phyloP scores from a whole-genome alignment of 2,888 invertebrate genomes.

The Drosophila macrothrix region DNA sequence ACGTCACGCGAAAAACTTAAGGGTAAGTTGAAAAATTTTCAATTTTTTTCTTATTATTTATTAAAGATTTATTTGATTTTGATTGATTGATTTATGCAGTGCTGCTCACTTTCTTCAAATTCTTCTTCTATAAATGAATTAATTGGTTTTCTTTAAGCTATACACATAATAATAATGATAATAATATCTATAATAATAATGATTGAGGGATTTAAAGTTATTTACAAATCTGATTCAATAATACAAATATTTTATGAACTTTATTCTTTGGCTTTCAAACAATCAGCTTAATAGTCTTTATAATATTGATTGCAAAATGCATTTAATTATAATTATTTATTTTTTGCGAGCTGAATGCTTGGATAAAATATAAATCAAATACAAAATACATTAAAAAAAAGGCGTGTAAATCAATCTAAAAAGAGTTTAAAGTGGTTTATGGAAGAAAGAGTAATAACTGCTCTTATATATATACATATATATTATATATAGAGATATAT shows the following conservation, averaged over 20 bases:
- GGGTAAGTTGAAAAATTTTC: conserved; percentile 57
- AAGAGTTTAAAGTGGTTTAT: background rate
- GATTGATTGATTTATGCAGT: conserved; percentile 31
- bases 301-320: background rate
- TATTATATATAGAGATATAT: background rate
- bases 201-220: background rate
- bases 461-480: background rate
- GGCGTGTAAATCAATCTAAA: background rate
- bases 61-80: background rate
- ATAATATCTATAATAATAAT: too few relatives aligned
- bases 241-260: background rate
- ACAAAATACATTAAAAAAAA: background rate
- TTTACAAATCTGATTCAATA: background rate
- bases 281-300: background rate
- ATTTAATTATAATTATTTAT: background rate
- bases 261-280: background rate
- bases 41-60: background rate
- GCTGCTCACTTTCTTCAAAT: background rate
- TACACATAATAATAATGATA: background rate
- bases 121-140: background rate
- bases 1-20: conserved; percentile 76
- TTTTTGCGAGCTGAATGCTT: background rate
- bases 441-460: background rate
- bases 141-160: too few relatives aligned
- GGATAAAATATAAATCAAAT: background rate